Conservation (phyloP, 2,797 vertebrate species). For the Bovichtus variegatus region DNA sequence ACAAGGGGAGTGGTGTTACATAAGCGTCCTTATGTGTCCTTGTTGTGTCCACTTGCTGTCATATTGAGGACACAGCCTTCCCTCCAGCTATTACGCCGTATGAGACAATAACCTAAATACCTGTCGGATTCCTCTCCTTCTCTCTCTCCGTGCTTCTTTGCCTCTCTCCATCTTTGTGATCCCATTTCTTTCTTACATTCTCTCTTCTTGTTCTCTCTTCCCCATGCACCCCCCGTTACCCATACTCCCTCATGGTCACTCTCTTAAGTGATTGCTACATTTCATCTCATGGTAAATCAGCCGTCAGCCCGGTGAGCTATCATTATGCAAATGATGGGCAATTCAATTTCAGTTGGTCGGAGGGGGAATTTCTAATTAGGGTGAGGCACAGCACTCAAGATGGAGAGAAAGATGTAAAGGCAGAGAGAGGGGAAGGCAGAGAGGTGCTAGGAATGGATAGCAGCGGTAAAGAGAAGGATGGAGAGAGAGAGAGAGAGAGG, state of each 20-base stretch:
- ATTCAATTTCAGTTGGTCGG: constrained; percentile 84
- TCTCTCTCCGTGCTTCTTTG: constrained; percentile 42
- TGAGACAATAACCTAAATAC: constrained; percentile 82
- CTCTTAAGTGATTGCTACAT: constrained; percentile 85
- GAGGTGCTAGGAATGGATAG: constrained; percentile 64
- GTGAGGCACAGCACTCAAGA: constrained; percentile 78
- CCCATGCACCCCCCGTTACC: constrained; percentile 31
- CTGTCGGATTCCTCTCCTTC: constrained; percentile 57
- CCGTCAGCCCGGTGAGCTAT: constrained; percentile 80
- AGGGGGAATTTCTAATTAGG: constrained; percentile 86
- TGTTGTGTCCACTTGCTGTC: constrained; percentile 68
- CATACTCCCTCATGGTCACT: constrained; percentile 77
- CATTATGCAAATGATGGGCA: constrained; percentile 86
- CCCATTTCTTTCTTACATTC: constrained; percentile 57
- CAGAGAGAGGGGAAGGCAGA: constrained; percentile 37
- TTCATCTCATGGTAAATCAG: constrained; percentile 82
- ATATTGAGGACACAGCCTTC: constrained; percentile 72
- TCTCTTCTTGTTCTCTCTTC: constrained; percentile 34
- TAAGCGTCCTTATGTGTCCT: constrained; percentile 72
- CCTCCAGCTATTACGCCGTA: constrained; percentile 59
- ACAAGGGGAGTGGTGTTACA: constrained; percentile 43
- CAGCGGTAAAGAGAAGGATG: constrained; percentile 49
- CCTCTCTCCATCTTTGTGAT: constrained; percentile 50
- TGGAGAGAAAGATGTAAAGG: constrained; percentile 76
- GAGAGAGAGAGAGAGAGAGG: constrained; percentile 24